Percentiles rank a stretch among this genome's conserved stretches.
phyloP scores from a whole-genome alignment of 2,888 invertebrate genomes.

The Tenthredo amoena region DNA sequence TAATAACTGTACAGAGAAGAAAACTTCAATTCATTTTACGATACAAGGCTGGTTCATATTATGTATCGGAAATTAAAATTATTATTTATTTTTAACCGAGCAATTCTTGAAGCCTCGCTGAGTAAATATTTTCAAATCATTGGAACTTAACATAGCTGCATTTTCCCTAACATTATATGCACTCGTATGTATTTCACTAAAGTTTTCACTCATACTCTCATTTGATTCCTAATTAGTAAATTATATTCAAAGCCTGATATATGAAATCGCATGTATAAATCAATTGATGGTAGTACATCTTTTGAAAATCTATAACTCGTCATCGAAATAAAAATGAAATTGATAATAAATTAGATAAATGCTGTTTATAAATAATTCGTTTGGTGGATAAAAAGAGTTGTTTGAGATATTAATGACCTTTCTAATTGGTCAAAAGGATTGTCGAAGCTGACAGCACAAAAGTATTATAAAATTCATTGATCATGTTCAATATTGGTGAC shows the following conservation, averaged over 20 bases:
- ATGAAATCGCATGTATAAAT: background rate
- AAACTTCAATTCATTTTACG: background rate
- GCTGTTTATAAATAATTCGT: background rate
- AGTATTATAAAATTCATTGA: slow-evolving; percentile 12
- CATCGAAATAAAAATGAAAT: background rate
- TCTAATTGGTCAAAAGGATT: background rate
- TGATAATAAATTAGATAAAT: background rate
- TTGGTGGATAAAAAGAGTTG: background rate
- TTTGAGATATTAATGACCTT: background rate
- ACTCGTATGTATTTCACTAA: background rate
- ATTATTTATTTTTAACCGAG: background rate
- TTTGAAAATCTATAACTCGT: background rate
- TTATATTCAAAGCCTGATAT: background rate
- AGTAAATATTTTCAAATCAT: background rate
- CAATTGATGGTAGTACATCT: background rate
- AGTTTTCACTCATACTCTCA: background rate
- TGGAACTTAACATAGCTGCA: background rate
- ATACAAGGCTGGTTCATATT: background rate
- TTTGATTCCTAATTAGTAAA: background rate
- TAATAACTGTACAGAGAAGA: background rate
- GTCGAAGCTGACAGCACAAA: background rate
- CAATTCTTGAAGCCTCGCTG: background rate
- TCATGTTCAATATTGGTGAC: slow-evolving; percentile 6
- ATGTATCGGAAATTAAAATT: background rate
- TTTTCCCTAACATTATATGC: background rate